These are phyloP conservation scores for Pteruthius melanotis DNA, from an alignment of 2,113 vertebrate species.

Conservation along the genomic window DNA sequence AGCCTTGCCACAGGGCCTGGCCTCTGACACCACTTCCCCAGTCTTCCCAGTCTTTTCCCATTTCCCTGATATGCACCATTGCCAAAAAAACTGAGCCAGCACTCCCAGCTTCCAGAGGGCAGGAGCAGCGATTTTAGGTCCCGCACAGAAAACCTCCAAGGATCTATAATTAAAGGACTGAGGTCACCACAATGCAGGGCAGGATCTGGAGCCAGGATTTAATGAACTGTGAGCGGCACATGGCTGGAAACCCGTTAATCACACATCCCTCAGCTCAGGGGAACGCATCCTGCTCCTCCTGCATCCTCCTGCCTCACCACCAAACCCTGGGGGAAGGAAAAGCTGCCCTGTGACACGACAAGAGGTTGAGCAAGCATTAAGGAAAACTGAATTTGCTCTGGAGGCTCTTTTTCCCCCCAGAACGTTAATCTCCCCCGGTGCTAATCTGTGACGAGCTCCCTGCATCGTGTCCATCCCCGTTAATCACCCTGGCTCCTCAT, in stretches of 20 bases:
- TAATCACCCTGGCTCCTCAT: neutral
- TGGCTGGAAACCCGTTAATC: neutral
- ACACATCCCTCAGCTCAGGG: neutral
- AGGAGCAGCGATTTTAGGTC: neutral
- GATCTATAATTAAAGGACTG: neutral
- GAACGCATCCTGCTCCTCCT: neutral
- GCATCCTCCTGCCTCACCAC: neutral
- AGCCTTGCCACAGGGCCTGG: neutral
- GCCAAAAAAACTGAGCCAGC: neutral
- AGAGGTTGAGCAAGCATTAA: neutral
- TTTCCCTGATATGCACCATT: neutral
- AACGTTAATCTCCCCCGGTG: neutral
- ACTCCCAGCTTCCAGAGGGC: neutral
- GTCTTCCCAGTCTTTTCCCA: neutral
- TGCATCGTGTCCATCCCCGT: fast-evolving
- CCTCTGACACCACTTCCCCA: too few species aligned
- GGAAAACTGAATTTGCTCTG: neutral
- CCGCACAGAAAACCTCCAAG: neutral
- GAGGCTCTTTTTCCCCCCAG: neutral
- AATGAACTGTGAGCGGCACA: neutral
- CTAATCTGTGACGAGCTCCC: neutral
- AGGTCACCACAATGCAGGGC: fast-evolving
- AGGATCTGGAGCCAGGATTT: neutral
- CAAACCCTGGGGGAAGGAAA: neutral
- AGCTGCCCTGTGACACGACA: neutral